Evolutionary conservation across 2,113 vertebrate species (phyloP), one percentile per base, ranked within the genome.

Genomic region (Laterallus jamaicensis): DNA sequence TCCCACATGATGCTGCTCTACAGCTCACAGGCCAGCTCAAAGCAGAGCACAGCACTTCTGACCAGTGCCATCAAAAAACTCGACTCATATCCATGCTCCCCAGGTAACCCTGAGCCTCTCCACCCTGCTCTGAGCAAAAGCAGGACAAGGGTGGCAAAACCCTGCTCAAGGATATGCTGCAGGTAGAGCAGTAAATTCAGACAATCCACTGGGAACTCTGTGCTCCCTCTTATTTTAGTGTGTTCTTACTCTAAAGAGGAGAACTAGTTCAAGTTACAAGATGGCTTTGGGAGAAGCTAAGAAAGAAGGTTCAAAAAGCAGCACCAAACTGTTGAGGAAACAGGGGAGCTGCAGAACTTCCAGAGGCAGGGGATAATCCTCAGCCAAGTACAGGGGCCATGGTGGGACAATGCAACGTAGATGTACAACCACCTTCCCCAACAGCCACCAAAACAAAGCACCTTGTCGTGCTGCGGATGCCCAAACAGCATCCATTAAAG

Each of bases 11-110:
- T 1, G 52, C 74, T 62, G 60, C 70, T 76, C 54, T 54, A 52
- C 15, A 64, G 12, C 70, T 42, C 78, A 26, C 7, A 35, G 78
- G 11, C 17, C 90, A 85, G 4, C 24, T 35, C 44, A 71, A 5
- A 56, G 60, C 68, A 77, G 21, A 22, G 55, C 19, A 60, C 0
- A 4, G 29, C 5, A 4, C 7, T 35, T 35, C 70, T n/a, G 5
- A 67, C 54, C 14, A 75, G 50, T 11, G 2, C 28, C 71, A 70
- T 6, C 56, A 66, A 50, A 11, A 32, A 52, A 15, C 2, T 56
- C 10, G 76, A 21, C 21, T 25, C 3, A 0, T 54, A 32, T 7
- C 15, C 1, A 0, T 0, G 0, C 24, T 77, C 44, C 13, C n/a
- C 3, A 0, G 21, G 54, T 42, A 44, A 56, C 15, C 40, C 56